These are phyloP conservation scores for Scrobipalpa atriplicella DNA, from an alignment of 2,888 invertebrate species.

Conservation along the genomic window DNA sequence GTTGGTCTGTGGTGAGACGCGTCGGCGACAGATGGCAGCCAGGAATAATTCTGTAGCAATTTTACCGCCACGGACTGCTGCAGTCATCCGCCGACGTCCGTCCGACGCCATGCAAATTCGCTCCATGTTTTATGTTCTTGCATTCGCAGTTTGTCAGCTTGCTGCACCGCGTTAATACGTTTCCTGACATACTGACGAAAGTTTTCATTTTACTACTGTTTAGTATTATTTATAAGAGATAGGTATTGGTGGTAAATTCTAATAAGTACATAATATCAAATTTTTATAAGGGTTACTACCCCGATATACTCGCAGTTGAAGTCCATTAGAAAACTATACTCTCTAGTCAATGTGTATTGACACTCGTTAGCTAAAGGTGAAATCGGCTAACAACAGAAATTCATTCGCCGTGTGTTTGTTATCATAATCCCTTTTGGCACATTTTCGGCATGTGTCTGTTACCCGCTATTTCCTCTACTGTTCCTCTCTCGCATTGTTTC, in stretches of 20 bases:
- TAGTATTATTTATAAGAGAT: too few relatives aligned
- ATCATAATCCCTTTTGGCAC: slow-evolving; percentile 48
- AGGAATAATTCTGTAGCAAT: slow-evolving; percentile 62
- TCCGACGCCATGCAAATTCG: slow-evolving; percentile 31
- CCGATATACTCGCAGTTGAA: too few relatives aligned
- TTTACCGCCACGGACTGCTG: slow-evolving; percentile 61
- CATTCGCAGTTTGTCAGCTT: slow-evolving; percentile 36
- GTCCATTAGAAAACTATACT: too few relatives aligned
- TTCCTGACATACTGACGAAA: background rate
- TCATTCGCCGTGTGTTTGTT: slow-evolving; percentile 44
- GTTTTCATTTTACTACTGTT: background rate
- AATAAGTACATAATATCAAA: too few relatives aligned
- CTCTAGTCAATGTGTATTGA: too few relatives aligned
- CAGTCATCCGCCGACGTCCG: slow-evolving; percentile 48
- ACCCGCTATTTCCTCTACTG: slow-evolving; percentile 39
- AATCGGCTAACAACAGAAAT: background rate
- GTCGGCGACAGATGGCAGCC: slow-evolving; percentile 46
- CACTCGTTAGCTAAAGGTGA: too few relatives aligned
- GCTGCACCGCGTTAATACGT: background rate
- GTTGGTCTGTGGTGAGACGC: slow-evolving; percentile 27
- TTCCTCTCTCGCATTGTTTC: slow-evolving; percentile 42
- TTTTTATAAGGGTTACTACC: too few relatives aligned
- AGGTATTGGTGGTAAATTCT: too few relatives aligned
- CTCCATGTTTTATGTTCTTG: slow-evolving; percentile 49
- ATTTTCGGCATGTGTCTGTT: slow-evolving; percentile 44